Conservation (phyloP, 2,888 invertebrate species). For the Craniophora ligustri region DNA sequence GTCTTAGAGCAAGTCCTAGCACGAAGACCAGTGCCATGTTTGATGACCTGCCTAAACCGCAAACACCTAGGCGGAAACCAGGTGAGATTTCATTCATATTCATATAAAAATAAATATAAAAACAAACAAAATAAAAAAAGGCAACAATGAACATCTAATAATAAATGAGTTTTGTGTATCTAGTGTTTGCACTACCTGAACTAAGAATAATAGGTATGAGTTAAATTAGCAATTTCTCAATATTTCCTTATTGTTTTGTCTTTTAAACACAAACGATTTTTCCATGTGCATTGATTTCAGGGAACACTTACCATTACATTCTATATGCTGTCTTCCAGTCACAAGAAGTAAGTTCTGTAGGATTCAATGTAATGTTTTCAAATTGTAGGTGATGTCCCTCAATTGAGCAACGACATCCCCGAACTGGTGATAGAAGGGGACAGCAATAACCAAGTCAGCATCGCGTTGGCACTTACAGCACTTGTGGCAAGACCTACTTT, state of each 20-base stretch:
- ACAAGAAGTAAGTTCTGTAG: not conserved
- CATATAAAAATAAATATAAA: too few species aligned
- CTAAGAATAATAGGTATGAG: too few species aligned
- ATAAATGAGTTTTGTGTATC: too few species aligned
- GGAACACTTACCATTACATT: too few species aligned
- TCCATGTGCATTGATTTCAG: too few species aligned
- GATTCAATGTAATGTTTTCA: not conserved
- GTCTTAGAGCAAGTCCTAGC: constrained; percentile 58
- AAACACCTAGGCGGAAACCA: constrained; percentile 52
- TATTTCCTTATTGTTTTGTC: too few species aligned
- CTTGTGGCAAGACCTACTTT: constrained; percentile 90
- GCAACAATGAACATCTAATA: too few species aligned
- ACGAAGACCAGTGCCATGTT: constrained; percentile 54
- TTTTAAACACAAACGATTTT: too few species aligned
- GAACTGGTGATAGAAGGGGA: constrained; percentile 82
- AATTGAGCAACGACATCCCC: constrained; percentile 79
- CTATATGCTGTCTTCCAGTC: not conserved
- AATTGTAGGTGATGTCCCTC: constrained; percentile 63
- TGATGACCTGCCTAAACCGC: constrained; percentile 54
- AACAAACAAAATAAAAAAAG: too few species aligned
- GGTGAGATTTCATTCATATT: constrained; percentile 44
- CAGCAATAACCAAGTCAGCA: constrained; percentile 89
- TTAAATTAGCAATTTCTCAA: too few species aligned
- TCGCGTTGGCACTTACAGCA: constrained; percentile 90
- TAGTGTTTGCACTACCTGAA: too few species aligned